Evolutionary conservation across 2,113 vertebrate species (phyloP), one percentile per base, ranked within the genome.

Genomic region (Mesembrinibis cayennensis): DNA sequence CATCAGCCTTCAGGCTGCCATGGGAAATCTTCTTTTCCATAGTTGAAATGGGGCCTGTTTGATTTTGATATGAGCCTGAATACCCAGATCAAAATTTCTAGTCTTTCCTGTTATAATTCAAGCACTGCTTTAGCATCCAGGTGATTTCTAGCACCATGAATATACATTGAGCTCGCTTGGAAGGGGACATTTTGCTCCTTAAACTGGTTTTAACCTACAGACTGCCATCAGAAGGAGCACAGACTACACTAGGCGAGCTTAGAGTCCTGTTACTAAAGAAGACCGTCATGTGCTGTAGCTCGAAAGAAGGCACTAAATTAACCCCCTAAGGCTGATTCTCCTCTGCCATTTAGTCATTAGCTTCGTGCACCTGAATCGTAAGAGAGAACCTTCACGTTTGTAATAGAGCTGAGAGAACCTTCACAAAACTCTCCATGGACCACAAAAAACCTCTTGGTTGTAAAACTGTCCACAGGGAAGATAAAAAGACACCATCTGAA

Each of bases 1-100:
- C 66, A 11, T 32, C 72, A 69, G 76, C 56, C 90, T 95, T 94
- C 93, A 82, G 50, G 58, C 62, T 95, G 81, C 96, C 58, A 81
- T 40, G 47, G 85, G 76, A 93, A 86, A 74, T 21, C 49, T 38
- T 77, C 38, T 82, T 97, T 93, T 82, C 82, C 82, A 23, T 13
- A 92, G 66, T 4, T 71, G 86, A 74, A 95, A 72, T 17, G 70
- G 62, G 30, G 63, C 23, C 79, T 83, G 67, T 73, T 92, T 78
- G 52, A 62, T 93, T 93, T 77, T 80, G 40, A 63, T 89, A 84
- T 21, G 63, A 91, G 44, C 34, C 77, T 72, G 65, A 79, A 96
- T 27, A 82, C 10, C 52, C 69, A 82, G 76, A 71, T 87, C 30
- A 89, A 65, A 50, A 50, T 70, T 81, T 78, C 29, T 30, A 38